Conservation (phyloP, 2,888 invertebrate genomes). For the Acronicta psi region DNA sequence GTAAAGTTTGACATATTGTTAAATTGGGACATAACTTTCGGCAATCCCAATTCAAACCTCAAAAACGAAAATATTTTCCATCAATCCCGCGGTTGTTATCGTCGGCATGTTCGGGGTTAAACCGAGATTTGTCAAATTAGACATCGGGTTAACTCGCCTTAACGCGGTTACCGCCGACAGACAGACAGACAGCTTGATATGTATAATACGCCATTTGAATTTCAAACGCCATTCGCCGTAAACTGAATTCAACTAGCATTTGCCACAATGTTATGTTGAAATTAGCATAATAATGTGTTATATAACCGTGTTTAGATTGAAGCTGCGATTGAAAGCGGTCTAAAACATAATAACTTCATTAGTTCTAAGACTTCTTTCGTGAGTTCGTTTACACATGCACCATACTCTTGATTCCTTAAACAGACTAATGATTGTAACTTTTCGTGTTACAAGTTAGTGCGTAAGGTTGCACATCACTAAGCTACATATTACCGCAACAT, state of each 20-base stretch:
- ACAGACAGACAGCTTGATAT: conserved; percentile 67
- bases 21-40: not conserved
- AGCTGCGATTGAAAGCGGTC: too few relatives aligned
- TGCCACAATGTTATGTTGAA: conserved; percentile 54
- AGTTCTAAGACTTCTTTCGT: too few relatives aligned
- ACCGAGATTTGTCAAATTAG: conserved; percentile 70
- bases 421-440: too few relatives aligned
- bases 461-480: too few relatives aligned
- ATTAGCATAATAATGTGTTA: conserved; percentile 57
- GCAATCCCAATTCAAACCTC: not conserved
- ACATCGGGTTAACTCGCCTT: conserved; percentile 62
- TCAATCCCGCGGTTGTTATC: conserved; percentile 30
- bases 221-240: conserved; percentile 61
- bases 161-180: conserved; percentile 68
- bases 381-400: too few relatives aligned
- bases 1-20: too few relatives aligned
- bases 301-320: conserved; percentile 38
- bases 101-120: conserved; percentile 42
- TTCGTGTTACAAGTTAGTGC: too few relatives aligned
- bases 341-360: too few relatives aligned
- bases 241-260: conserved; percentile 56
- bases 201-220: conserved; percentile 72
- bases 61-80: conserved; percentile 25
- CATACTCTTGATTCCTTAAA: too few relatives aligned
- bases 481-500: too few relatives aligned